A percentile compares a stretch with the other conserved stretches of the same genome.
phyloP scores from a whole-genome alignment of 2,113 vertebrate genomes.

The Austrofundulus limnaeus region DNA sequence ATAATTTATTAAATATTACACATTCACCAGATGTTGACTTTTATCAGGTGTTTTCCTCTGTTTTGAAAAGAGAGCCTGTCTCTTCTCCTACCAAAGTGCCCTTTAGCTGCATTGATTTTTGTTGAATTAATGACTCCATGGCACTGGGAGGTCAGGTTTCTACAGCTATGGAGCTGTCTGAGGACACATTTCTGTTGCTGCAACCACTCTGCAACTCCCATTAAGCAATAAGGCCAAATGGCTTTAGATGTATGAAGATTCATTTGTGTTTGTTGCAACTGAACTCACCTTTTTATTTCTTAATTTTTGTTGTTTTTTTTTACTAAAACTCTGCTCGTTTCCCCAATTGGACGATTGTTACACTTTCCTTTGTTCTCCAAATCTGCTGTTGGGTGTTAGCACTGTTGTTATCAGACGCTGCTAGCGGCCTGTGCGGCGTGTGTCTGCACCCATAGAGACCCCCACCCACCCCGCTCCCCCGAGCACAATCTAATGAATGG shows the following conservation, averaged over 20 bases:
- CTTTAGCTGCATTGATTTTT: constrained; percentile 82
- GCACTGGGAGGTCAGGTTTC: constrained; percentile 76
- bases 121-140: constrained; percentile 75
- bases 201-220: constrained; percentile 19
- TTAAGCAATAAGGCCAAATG: not conserved
- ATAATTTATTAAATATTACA: not conserved
- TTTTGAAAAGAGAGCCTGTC: constrained; percentile 20
- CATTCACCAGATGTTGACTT: not conserved
- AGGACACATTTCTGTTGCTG: constrained; percentile 39
- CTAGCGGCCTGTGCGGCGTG: constrained; percentile 52
- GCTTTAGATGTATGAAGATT: constrained; percentile 2
- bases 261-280: not conserved
- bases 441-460: constrained; percentile 57
- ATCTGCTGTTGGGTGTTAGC: constrained; percentile 41
- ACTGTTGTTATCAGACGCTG: constrained; percentile 51
- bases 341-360: not conserved
- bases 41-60: constrained; percentile 13
- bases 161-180: constrained; percentile 58
- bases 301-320: not conserved
- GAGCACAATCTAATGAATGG: constrained; percentile 72
- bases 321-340: no score
- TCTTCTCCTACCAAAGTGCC: constrained; percentile 61
- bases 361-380: not conserved
- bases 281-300: no score
- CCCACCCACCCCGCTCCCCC: constrained; percentile 18